Evolutionary conservation across 2,888 invertebrate genomes (phyloP).

Genomic region (Lamproptera curius): DNA sequence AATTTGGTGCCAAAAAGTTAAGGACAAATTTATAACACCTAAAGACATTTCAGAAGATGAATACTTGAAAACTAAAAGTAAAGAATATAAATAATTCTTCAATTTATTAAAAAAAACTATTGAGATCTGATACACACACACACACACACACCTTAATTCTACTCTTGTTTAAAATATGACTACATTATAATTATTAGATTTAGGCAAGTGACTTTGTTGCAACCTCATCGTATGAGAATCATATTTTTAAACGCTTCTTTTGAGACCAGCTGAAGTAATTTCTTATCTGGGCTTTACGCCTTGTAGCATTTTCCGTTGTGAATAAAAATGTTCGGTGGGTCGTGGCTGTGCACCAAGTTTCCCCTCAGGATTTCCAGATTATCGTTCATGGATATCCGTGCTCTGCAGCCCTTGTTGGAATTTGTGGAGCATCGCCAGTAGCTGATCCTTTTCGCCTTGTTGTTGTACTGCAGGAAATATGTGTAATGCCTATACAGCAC

Average conservation of each 20-base stretch:
- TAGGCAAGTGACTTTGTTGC: no score
- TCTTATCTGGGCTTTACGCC: neutral
- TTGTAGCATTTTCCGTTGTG: neutral
- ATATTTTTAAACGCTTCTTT: no score
- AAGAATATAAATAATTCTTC: no score
- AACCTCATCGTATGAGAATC: no score
- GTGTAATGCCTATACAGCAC: constrained; percentile 60
- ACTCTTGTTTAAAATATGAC: constrained; percentile 16
- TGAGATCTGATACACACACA: no score
- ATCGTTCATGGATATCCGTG: constrained; percentile 51
- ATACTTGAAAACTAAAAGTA: no score
- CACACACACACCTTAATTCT: constrained; percentile 13
- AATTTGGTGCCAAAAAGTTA: no score
- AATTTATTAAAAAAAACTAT: no score
- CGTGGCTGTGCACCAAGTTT: constrained; percentile 43
- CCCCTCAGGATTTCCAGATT: constrained; percentile 24
- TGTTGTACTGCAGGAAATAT: constrained; percentile 58
- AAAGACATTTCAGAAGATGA: no score
- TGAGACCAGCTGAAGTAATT: no score
- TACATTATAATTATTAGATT: neutral
- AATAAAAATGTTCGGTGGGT: constrained; percentile 32
- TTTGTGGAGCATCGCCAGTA: constrained; percentile 68
- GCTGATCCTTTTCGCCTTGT: constrained; percentile 50
- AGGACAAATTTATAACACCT: no score
- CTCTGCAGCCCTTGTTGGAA: constrained; percentile 57